These are phyloP conservation scores for Dasyornis broadbenti DNA, from an alignment of 2,113 vertebrate genomes.

Conservation along the genomic window DNA sequence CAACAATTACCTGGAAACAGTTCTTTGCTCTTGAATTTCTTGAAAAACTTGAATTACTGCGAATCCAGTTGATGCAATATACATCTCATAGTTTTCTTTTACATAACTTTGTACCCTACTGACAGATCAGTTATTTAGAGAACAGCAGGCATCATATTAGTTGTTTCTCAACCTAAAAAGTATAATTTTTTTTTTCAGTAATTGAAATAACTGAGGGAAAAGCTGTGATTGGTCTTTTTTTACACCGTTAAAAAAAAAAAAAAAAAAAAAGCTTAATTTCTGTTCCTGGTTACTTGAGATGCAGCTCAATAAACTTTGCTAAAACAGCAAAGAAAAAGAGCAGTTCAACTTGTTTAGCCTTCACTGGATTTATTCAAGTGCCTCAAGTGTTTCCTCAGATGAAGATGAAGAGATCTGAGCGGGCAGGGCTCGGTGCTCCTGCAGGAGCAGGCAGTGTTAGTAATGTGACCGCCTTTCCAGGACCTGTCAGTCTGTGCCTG, in stretches of 20 bases:
- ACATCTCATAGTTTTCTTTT: constrained; percentile 19
- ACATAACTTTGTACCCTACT: constrained; percentile 7
- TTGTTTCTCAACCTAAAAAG: background rate
- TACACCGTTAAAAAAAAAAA: no score
- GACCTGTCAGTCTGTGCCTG: background rate
- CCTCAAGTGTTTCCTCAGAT: background rate
- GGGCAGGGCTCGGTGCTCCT: background rate
- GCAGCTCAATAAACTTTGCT: background rate
- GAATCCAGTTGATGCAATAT: constrained; percentile 15
- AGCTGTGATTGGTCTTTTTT: background rate
- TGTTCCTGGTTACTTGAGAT: background rate
- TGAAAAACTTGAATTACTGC: background rate
- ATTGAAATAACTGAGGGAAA: constrained; percentile 1
- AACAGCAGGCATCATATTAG: constrained; percentile 18
- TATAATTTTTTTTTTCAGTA: background rate
- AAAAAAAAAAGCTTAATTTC: background rate
- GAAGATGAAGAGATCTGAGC: background rate
- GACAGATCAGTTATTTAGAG: constrained; percentile 11
- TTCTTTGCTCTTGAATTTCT: background rate
- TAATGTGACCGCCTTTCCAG: background rate
- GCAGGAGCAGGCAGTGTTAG: background rate
- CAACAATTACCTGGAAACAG: background rate
- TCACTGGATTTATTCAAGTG: background rate
- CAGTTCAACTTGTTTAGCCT: background rate
- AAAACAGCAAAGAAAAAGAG: background rate